A percentile compares a stretch with the other conserved stretches of the same genome.
phyloP scores from a whole-genome alignment of 2,888 invertebrate genomes.

The Oscheius sp. region DNA sequence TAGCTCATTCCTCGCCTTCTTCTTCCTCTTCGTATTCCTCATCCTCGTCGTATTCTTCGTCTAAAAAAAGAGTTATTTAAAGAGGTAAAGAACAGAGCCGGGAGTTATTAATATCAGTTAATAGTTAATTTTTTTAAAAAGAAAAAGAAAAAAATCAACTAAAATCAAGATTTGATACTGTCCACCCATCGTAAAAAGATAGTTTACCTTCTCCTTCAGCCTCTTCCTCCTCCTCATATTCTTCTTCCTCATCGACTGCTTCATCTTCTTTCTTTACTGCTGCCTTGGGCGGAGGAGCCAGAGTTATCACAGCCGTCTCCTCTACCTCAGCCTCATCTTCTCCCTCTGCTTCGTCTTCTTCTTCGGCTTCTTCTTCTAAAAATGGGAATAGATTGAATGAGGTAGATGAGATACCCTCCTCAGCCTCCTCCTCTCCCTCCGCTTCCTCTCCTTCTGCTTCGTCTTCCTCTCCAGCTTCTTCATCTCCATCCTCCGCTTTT shows the following conservation, averaged over 20 bases:
- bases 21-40: conserved; percentile 28
- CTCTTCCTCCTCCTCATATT: conserved; percentile 30
- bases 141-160: too few relatives aligned
- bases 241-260: conserved; percentile 24
- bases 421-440: conserved; percentile 31
- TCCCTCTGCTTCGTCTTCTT: conserved; percentile 29
- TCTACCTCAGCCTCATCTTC: conserved; percentile 6
- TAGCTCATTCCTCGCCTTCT: conserved; percentile 9
- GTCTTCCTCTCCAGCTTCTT: conserved; percentile 35
- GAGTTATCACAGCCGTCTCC: conserved; percentile 11
- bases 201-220: not conserved
- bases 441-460: conserved; percentile 35
- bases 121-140: too few relatives aligned
- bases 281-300: conserved; percentile 7
- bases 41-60: conserved; percentile 21
- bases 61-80: not conserved
- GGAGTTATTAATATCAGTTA: too few relatives aligned
- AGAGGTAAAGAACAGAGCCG: not conserved
- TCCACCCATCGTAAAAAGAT: not conserved
- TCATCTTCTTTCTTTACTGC: conserved; percentile 25
- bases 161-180: too few relatives aligned
- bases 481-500: conserved; percentile 28
- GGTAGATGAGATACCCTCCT: conserved; percentile 3
- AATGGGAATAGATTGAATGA: not conserved
- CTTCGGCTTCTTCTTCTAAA: conserved; percentile 16